These are phyloP conservation scores for Potamarius usumacintae DNA, from an alignment of 2,113 vertebrate species.

Conservation along the genomic window DNA sequence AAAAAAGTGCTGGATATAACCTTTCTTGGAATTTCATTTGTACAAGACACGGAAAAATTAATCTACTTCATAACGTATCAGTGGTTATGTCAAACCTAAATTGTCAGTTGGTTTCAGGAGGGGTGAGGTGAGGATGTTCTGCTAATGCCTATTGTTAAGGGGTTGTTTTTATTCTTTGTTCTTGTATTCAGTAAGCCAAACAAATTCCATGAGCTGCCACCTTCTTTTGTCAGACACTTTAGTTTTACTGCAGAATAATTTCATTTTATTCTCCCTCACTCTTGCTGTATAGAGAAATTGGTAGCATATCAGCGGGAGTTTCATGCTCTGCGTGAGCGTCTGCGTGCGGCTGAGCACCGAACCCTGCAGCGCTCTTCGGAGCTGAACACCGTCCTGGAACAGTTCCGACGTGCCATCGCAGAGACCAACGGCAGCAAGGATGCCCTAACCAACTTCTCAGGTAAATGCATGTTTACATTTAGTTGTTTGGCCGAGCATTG, in stretches of 20 bases:
- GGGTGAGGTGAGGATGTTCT: background rate
- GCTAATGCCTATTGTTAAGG: background rate
- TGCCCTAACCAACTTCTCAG: conserved; percentile 87
- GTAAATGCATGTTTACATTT: conserved; percentile 57
- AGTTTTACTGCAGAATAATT: background rate
- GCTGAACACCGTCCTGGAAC: conserved; percentile 88
- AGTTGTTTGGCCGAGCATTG: background rate
- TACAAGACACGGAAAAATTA: background rate
- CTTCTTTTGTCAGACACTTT: background rate
- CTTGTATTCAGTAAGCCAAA: background rate
- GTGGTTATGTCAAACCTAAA: background rate
- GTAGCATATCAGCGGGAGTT: conserved; percentile 95
- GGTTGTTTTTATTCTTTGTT: background rate
- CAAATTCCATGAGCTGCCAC: background rate
- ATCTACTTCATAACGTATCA: background rate
- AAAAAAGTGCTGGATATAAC: background rate
- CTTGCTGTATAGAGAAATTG: conserved; percentile 78
- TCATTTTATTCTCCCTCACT: background rate
- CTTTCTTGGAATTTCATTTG: conserved; percentile 9
- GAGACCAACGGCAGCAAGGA: conserved; percentile 91
- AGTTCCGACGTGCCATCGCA: conserved; percentile 87
- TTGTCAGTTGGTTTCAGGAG: background rate
- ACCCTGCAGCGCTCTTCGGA: conserved; percentile 95
- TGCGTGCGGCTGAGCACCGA: conserved; percentile 92
- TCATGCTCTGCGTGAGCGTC: conserved; percentile 92